Conservation (phyloP, 2,797 vertebrate species). For the Luscinia luscinia region DNA sequence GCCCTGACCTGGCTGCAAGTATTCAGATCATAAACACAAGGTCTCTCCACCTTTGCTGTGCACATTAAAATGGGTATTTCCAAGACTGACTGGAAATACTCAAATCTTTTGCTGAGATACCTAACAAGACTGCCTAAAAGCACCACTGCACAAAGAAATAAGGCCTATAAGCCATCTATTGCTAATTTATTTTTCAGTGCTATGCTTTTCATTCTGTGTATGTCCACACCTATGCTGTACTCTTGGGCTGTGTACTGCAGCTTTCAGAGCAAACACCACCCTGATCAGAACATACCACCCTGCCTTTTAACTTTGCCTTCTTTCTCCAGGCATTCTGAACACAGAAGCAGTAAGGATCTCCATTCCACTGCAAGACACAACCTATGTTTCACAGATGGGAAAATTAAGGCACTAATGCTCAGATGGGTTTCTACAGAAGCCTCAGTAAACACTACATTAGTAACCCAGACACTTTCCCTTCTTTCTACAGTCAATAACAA, state of each 20-base stretch:
- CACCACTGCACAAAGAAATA: not conserved
- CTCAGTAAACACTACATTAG: not conserved
- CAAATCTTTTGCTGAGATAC: not conserved
- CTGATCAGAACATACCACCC: not conserved
- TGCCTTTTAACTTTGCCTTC: not conserved
- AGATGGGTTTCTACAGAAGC: conserved; percentile 8
- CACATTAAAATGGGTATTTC: not conserved
- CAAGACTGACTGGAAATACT: not conserved
- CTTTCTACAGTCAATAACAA: not conserved
- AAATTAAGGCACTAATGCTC: conserved; percentile 6
- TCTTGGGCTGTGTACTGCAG: not conserved
- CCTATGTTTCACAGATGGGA: not conserved
- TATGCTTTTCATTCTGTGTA: not conserved
- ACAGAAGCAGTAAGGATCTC: not conserved
- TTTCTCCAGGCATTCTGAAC: not conserved
- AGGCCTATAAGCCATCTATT: not conserved
- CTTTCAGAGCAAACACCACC: not conserved
- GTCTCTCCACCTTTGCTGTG: not conserved
- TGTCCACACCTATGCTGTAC: not conserved
- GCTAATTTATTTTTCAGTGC: not conserved
- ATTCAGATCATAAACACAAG: not conserved
- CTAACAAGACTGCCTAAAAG: not conserved
- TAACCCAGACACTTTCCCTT: not conserved
- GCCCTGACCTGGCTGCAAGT: not conserved
- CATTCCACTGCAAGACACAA: not conserved